Evolutionary conservation across 1,140 invertebrate genomes (phyloP).

Genomic region (Philopotamus ludificatus): DNA sequence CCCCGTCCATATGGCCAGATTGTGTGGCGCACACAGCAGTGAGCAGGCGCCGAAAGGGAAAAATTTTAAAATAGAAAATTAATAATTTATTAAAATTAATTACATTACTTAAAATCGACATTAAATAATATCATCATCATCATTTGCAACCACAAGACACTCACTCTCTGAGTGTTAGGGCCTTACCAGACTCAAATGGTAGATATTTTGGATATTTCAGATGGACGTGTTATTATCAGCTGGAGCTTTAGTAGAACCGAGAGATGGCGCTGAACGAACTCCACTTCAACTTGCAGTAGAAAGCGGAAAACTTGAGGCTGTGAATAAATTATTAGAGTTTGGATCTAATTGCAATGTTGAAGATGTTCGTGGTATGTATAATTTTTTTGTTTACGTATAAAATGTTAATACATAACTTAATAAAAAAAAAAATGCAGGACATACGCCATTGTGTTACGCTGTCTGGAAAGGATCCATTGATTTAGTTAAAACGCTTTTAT

Average conservation of each 20-base stretch:
- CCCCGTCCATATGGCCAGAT: too few relatives aligned
- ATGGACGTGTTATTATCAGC: conserved; percentile 35
- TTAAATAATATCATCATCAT: too few relatives aligned
- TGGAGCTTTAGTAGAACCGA: conserved; percentile 28
- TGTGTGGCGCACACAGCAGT: too few relatives aligned
- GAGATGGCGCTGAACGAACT: conserved; percentile 34
- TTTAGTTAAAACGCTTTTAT: conserved; percentile 30
- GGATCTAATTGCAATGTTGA: conserved; percentile 37
- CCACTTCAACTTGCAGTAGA: conserved; percentile 28
- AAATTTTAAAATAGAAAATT: too few relatives aligned
- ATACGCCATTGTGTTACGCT: conserved; percentile 37
- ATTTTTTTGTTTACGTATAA: background rate
- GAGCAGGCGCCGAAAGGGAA: too few relatives aligned
- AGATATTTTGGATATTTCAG: too few relatives aligned
- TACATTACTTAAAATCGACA: too few relatives aligned
- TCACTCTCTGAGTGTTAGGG: too few relatives aligned
- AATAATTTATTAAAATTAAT: background rate
- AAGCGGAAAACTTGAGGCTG: conserved; percentile 22
- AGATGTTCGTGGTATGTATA: conserved; percentile 17
- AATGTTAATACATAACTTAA: background rate
- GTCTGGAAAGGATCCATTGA: conserved; percentile 26
- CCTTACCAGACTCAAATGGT: too few relatives aligned
- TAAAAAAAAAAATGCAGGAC: conserved; percentile 17
- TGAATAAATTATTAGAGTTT: conserved; percentile 22
- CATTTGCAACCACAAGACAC: too few relatives aligned